These are phyloP conservation scores for Thecophora atra DNA, from an alignment of 2,888 invertebrate species.

Conservation along the genomic window DNA sequence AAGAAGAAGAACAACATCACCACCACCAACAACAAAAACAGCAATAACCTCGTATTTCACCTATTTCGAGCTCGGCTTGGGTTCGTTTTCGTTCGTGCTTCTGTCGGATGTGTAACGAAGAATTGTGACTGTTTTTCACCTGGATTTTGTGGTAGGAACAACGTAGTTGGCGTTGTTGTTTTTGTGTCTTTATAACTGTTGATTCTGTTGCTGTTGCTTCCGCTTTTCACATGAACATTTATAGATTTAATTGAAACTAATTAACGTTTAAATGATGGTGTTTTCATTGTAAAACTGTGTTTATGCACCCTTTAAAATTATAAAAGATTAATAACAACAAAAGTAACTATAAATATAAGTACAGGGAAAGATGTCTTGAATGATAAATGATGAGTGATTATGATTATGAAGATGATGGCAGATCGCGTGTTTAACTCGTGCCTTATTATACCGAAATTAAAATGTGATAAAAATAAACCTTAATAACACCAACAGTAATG, in stretches of 20 bases:
- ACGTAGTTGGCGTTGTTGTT: neutral
- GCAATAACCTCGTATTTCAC: too few relatives aligned
- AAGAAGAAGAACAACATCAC: too few relatives aligned
- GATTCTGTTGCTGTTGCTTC: too few relatives aligned
- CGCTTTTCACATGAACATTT: conserved; percentile 10
- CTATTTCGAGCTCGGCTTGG: too few relatives aligned
- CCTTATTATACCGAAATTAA: neutral
- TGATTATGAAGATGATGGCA: neutral
- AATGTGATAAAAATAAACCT: neutral
- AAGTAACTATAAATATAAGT: neutral
- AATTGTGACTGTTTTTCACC: too few relatives aligned
- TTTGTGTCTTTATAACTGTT: too few relatives aligned
- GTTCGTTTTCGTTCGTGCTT: too few relatives aligned
- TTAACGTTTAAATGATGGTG: neutral
- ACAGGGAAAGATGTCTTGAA: too few relatives aligned
- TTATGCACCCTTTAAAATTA: neutral
- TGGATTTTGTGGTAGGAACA: too few relatives aligned
- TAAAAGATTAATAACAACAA: neutral
- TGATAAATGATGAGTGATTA: neutral
- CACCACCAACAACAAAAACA: too few relatives aligned
- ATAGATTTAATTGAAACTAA: conserved; percentile 19
- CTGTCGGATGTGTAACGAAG: too few relatives aligned
- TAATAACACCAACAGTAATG: neutral
- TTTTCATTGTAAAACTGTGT: neutral
- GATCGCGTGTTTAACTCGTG: conserved; percentile 26